Evolutionary conservation across 2,888 invertebrate species (phyloP).

Genomic region (Diarsia rubi): DNA sequence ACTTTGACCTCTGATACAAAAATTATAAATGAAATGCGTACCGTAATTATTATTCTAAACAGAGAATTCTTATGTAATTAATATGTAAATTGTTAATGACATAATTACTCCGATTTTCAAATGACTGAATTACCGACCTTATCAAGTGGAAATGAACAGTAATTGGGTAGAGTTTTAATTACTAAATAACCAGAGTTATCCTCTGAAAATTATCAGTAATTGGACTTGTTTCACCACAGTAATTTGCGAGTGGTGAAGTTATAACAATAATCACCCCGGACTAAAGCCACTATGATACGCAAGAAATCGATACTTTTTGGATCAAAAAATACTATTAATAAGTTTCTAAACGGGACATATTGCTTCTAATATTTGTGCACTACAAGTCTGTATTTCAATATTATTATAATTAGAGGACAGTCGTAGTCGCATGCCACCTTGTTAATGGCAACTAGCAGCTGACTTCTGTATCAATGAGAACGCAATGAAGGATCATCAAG

Average conservation of each 20-base stretch:
- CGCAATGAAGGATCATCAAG: too few relatives aligned
- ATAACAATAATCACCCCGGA: constrained; percentile 8
- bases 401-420: too few relatives aligned
- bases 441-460: too few relatives aligned
- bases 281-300: constrained; percentile 1
- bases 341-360: neutral
- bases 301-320: neutral
- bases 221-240: neutral
- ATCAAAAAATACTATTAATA: neutral
- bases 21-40: too few relatives aligned
- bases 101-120: neutral
- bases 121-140: neutral
- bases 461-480: too few relatives aligned
- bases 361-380: neutral
- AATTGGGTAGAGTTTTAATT: neutral
- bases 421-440: too few relatives aligned
- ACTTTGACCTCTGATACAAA: neutral
- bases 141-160: neutral
- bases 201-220: neutral
- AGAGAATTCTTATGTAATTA: neutral
- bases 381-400: too few relatives aligned
- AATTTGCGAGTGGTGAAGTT: neutral
- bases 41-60: neutral
- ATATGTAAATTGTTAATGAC: neutral
- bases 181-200: constrained; percentile 9